Conservation (phyloP, 2,113 vertebrate genomes). For the Tetraodon nigroviridis region DNA sequence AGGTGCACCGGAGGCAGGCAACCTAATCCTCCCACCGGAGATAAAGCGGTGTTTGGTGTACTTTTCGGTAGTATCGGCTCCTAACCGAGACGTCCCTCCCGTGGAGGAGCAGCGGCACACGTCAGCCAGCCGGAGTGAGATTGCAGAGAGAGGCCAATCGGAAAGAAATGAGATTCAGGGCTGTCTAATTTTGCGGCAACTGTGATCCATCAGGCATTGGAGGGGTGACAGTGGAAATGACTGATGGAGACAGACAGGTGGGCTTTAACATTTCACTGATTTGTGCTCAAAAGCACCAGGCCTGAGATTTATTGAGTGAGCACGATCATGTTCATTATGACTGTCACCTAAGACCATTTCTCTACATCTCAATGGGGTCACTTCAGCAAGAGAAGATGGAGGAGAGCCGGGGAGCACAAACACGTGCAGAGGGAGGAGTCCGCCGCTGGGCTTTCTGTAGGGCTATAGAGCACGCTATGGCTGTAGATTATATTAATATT, state of each 20-base stretch:
- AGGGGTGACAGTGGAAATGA: conserved; percentile 99
- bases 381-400: conserved; percentile 84
- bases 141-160: conserved; percentile 94
- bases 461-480: conserved; percentile 1
- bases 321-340: conserved; percentile 99
- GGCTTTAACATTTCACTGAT: conserved; percentile 99
- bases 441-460: conserved; percentile 8
- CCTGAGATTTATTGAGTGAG: conserved; percentile 99
- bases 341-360: conserved; percentile 99
- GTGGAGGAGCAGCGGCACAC: conserved; percentile 84
- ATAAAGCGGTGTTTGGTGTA: conserved; percentile 78
- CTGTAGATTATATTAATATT: background rate
- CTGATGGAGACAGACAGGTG: conserved; percentile 99
- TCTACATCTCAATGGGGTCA: conserved; percentile 98
- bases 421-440: conserved; percentile 38
- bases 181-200: conserved; percentile 99
- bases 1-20: conserved; percentile 67
- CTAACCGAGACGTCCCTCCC: conserved; percentile 61
- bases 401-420: conserved; percentile 69
- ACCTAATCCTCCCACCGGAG: conserved; percentile 68
- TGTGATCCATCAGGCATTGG: conserved; percentile 98
- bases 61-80: conserved; percentile 55
- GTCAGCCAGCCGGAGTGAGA: conserved; percentile 94
- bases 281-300: conserved; percentile 97
- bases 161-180: conserved; percentile 99